These are phyloP conservation scores for Eupithecia subumbrata DNA, from an alignment of 2,888 invertebrate species.

Conservation along the genomic window DNA sequence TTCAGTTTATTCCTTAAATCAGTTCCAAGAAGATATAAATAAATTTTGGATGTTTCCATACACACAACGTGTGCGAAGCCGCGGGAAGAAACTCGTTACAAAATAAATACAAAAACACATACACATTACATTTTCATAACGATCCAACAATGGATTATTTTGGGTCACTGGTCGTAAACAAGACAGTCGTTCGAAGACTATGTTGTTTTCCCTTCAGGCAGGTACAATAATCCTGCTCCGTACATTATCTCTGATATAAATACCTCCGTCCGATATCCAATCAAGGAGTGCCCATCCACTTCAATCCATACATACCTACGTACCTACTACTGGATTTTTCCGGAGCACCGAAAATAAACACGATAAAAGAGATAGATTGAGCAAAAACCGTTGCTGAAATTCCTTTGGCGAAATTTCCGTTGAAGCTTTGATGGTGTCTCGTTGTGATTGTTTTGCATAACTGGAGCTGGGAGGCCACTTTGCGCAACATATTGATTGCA, in stretches of 20 bases:
- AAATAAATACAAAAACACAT: not conserved
- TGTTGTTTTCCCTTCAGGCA: not conserved
- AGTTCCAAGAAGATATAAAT: no score
- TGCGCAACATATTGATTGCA: slow-evolving; percentile 13
- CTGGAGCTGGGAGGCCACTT: slow-evolving; percentile 31
- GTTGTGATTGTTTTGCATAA: slow-evolving; percentile 46
- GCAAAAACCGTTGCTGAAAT: slow-evolving; percentile 37
- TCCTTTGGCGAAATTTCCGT: slow-evolving; percentile 40
- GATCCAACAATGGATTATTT: slow-evolving; percentile 1
- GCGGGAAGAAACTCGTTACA: not conserved
- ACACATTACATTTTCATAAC: not conserved
- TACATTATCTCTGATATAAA: not conserved
- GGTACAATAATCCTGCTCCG: slow-evolving; percentile 1
- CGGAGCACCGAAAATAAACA: slow-evolving; percentile 33
- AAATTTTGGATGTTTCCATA: no score
- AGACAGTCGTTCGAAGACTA: not conserved
- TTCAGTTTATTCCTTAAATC: no score
- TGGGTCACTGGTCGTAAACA: slow-evolving; percentile 2
- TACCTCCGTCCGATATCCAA: slow-evolving; percentile 8
- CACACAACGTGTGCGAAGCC: no score
- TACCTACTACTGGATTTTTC: slow-evolving; percentile 20
- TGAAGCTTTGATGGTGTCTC: slow-evolving; percentile 43
- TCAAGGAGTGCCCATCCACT: slow-evolving; percentile 18
- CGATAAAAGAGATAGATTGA: slow-evolving; percentile 35
- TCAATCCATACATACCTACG: slow-evolving; percentile 6